Evolutionary conservation across 1,140 invertebrate genomes (phyloP), one percentile per base, ranked within the genome.

Genomic region (Orius insidiosus): DNA sequence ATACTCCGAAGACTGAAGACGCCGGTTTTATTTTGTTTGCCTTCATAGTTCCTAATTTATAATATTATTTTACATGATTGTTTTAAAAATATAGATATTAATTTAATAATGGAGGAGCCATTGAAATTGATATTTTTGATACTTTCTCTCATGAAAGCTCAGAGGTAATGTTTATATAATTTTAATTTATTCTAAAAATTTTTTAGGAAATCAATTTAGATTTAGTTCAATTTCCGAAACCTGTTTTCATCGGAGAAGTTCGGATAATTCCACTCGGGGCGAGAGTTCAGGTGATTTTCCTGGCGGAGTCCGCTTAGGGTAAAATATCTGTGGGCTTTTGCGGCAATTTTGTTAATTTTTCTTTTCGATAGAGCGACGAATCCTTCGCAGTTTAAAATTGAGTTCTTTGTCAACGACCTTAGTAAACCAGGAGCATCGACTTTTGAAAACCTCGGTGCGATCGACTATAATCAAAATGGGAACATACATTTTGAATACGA

Each of bases 391-490:
- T 95, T 96, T 61, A 78, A 88, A 58, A 79, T 97, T 33, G 88
- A 96, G 61, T 87, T 96, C 63, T 96, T 93, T 67, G 89, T 95
- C 0, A 96, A 95, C 63, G 89, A 97, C 61, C 63, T 96, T 43
- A 85, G 82, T 52, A 93, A 89, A 66, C 85, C 87, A 31, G 87
- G 85, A 51, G 85, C 86, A 0, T 85, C 84, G 3, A 90, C 89
- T 0, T 96, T 97, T 67, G 86, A 94, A 63, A 84, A 79, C 51
- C 65, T 96, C 9, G 88, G 88, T n/a, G 78, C 78, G 32, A 67
- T 95, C n/a, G 81, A 90, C 50, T 97, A 95, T 59, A 90, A 90
- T 62, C 86, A 94, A 61, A 93, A 94, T 74, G 81, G 83, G 46
- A 80, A 85, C 52, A 95, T 94, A 52, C 83, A 92, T 56, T 68